phyloP scores from a whole-genome alignment of 1,140 invertebrate genomes.

The Megalonaias nervosa region DNA sequence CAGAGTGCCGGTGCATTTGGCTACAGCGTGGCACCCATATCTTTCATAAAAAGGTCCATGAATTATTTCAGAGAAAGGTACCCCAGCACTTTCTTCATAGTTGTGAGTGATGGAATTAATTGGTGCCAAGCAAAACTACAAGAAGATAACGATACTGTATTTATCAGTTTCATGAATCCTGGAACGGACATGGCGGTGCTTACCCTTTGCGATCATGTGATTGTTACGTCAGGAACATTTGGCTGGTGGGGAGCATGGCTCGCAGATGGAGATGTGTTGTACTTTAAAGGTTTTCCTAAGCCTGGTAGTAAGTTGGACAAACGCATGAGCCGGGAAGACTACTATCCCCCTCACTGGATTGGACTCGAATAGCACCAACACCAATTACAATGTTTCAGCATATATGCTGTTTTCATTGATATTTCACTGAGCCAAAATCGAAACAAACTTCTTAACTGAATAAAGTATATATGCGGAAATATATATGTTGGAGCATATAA shows the following conservation, averaged over 20 bases:
- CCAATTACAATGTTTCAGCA: too few relatives aligned
- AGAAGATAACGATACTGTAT: constrained; percentile 26
- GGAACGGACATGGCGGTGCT: constrained; percentile 62
- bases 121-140: constrained; percentile 39
- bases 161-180: constrained; percentile 17
- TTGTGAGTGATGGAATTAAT: constrained; percentile 43
- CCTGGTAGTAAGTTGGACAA: constrained; percentile 28
- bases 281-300: constrained; percentile 47
- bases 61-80: constrained; percentile 24
- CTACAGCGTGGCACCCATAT: constrained; percentile 10
- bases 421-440: too few relatives aligned
- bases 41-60: constrained; percentile 35
- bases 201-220: constrained; percentile 58
- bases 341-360: constrained; percentile 51
- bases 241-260: constrained; percentile 66
- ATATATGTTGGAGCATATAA: too few relatives aligned
- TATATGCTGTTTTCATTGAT: too few relatives aligned
- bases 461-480: too few relatives aligned
- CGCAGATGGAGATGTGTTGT: constrained; percentile 56
- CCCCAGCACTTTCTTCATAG: constrained; percentile 37
- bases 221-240: constrained; percentile 59
- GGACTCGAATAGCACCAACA: constrained; percentile 12
- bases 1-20: neutral
- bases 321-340: constrained; percentile 39
- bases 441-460: too few relatives aligned